These are phyloP conservation scores for Choristoneura fumiferana DNA, from an alignment of 1,140 invertebrate species.

Conservation along the genomic window DNA sequence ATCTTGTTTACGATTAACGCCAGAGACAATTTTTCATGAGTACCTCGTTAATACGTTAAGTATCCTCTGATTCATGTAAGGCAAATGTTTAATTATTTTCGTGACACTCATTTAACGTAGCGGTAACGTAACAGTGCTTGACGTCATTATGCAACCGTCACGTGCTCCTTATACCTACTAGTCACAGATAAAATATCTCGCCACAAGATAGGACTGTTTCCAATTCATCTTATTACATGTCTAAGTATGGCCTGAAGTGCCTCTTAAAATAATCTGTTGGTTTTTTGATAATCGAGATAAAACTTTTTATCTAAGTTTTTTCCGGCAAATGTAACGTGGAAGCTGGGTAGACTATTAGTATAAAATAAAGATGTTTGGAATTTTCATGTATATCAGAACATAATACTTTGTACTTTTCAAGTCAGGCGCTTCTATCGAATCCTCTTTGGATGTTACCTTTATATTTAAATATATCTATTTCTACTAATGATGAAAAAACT, in stretches of 20 bases:
- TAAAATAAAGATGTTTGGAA: no score
- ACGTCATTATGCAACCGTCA: slow-evolving; percentile 10
- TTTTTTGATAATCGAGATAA: slow-evolving; percentile 7
- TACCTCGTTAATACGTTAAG: no score
- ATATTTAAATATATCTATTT: no score
- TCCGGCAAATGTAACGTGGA: background rate
- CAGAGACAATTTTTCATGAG: no score
- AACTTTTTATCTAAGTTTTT: background rate
- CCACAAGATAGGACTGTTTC: background rate
- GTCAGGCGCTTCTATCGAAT: no score
- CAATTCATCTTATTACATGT: slow-evolving; percentile 7
- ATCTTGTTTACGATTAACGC: no score
- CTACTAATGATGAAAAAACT: no score
- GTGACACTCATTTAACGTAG: background rate
- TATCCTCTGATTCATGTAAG: no score
- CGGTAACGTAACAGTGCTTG: background rate
- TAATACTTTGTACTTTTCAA: no score
- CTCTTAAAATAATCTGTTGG: slow-evolving; percentile 12
- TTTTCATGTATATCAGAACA: no score
- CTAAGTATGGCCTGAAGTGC: background rate
- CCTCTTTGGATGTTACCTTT: no score
- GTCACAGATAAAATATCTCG: background rate
- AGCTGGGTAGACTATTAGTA: no score
- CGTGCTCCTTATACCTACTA: background rate
- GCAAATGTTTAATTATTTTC: background rate